Base-by-base conservation (phyloP, 1,140 invertebrate genomes). In the Nylanderia fulva region DNA sequence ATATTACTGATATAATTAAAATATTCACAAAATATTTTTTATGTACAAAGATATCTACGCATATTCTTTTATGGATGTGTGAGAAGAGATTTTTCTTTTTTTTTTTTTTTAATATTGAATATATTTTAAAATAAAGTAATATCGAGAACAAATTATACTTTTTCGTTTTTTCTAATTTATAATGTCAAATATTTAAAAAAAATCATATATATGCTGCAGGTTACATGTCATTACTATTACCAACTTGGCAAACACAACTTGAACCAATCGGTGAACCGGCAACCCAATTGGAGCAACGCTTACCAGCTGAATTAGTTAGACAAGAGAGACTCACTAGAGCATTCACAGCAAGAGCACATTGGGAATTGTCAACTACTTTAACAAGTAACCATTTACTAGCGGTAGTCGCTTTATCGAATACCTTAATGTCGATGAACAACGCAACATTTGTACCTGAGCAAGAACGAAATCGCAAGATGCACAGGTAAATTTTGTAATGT, bases 401-500 rank as follows among this genome's bases (percentile, higher is more conserved):
- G 48, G 97, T 99, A 58, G 98, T 99, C 42, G 97, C 99, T 21
- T 95, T 99, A 36, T 98, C 99, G 11, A 99, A 99, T 94, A 99
- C 99, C 0, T 95, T 99, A 24, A 99, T 99, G 98, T 99, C 98
- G 0, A 99, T 99, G 98, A 99, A 98, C 92, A 98, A 98, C 91
- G 98, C 98, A 36, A 98, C 98, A 24, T 99, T 99, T 93, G 96
- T 98, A 80, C 97, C 97, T 0, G 97, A 98, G 90, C 97, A 97
- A 93, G 98, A 98, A 93, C 95, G 97, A 27, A 96, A 96, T 90
- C 95, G 97, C 64, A 97, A 97, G 93, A 93, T 98, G 91, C 96
- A 97, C 90, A 96, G 97, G 95, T 96, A 86, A 83, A 61, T 58
- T 71, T 24, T 33, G 4, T 24, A 33, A 48, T 9, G 6, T 5